Evolutionary conservation across 2,113 vertebrate species (phyloP).

Genomic region (Festucalex cinctus): DNA sequence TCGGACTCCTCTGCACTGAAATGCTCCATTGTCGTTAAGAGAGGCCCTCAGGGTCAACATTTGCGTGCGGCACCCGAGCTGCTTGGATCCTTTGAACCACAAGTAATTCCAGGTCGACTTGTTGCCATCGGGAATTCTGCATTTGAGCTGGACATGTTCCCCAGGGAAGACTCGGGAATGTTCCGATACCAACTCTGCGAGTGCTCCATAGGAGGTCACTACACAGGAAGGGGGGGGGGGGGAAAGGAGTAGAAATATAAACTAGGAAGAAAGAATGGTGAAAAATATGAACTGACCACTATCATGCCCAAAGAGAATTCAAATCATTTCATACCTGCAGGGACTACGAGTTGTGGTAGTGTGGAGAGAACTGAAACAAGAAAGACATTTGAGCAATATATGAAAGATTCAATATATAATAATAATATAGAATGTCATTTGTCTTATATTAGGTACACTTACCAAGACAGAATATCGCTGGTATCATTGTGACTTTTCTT

Average conservation of each 20-base stretch:
- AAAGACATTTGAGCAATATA: neutral
- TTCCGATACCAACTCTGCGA: constrained; percentile 9
- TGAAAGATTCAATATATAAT: neutral
- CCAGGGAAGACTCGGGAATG: constrained; percentile 44
- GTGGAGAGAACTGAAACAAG: constrained; percentile 46
- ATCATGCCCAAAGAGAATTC: neutral
- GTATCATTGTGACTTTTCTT: constrained; percentile 33
- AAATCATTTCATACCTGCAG: constrained; percentile 15
- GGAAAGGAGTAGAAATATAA: too few relatives aligned
- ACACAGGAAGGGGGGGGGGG: neutral
- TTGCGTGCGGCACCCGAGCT: accelerated
- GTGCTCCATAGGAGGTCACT: accelerated
- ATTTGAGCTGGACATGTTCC: constrained; percentile 46
- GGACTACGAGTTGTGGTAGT: constrained; percentile 11
- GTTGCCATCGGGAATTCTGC: constrained; percentile 29
- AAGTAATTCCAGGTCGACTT: constrained; percentile 31
- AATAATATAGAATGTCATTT: neutral
- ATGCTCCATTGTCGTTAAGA: constrained; percentile 36
- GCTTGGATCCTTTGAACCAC: constrained; percentile 55
- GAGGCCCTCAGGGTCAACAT: neutral
- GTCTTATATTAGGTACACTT: constrained; percentile 31
- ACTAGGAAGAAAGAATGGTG: neutral
- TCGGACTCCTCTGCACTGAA: constrained; percentile 52
- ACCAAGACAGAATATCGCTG: constrained; percentile 41
- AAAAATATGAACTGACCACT: neutral